Conservation (phyloP, 2,797 vertebrate genomes). For the Microhierax caerulescens region DNA sequence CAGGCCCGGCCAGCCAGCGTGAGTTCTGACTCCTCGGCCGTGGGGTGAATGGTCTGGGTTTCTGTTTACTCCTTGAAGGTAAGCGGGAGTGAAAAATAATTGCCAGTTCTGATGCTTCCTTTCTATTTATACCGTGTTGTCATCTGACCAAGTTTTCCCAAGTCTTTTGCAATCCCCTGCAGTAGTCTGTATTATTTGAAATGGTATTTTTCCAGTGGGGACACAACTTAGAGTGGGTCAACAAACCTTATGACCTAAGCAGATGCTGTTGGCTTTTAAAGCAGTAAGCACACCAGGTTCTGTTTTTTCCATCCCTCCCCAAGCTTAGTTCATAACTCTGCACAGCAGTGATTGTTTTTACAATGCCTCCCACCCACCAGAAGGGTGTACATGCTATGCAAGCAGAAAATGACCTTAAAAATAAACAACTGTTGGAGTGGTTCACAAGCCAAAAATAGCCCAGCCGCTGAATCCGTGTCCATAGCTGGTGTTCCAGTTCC, state of each 20-base stretch:
- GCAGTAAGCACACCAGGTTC: neutral
- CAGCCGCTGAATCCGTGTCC: neutral
- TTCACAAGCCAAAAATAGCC: constrained; percentile 40
- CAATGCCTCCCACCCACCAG: constrained; percentile 22
- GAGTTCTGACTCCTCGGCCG: neutral
- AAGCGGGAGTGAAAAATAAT: neutral
- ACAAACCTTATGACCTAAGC: constrained; percentile 31
- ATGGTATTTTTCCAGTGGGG: neutral
- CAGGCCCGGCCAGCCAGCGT: neutral
- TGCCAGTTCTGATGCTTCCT: neutral
- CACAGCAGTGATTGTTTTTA: neutral
- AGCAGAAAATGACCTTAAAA: constrained; percentile 60
- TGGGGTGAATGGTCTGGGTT: neutral
- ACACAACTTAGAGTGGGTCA: neutral
- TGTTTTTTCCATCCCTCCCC: constrained; percentile 19
- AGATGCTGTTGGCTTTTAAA: constrained; percentile 36
- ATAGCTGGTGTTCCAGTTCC: neutral
- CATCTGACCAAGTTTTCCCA: neutral
- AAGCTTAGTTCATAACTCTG: neutral
- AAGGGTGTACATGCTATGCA: constrained; percentile 19
- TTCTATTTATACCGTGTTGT: neutral
- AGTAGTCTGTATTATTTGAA: neutral
- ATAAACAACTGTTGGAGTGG: neutral
- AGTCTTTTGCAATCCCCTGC: neutral
- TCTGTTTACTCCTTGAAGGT: neutral